Base-by-base conservation (phyloP, 2,797 vertebrate species). In the Microctenopoma stevenorrisi region DNA sequence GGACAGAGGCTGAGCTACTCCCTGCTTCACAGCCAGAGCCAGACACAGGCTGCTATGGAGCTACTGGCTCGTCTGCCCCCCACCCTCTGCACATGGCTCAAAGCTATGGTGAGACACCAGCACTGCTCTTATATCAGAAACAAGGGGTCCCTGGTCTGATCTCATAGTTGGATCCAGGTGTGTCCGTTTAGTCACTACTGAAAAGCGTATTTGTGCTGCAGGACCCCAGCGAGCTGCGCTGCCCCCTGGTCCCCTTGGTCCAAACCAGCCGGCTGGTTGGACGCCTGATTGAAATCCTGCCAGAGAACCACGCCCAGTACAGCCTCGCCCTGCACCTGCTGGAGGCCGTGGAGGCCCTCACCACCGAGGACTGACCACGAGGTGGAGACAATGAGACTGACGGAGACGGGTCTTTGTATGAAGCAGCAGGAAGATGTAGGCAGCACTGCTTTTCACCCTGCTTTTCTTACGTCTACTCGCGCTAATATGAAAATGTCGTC, bases 51-150 rank as follows among this genome's bases (percentile, higher is more conserved):
- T 1, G 96, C 96, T 15, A 95, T 96, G 96, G 98, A 99, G 88
- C 90, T 99, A 74, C 94, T 99, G 4, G 93, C 95, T 37, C 92
- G 96, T 33, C 94, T 99, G 44, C 96, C 98, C 0, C 96, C 98
- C 13, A 97, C 94, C 0, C 95, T 99, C n/a, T 98, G 96, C 79
- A 99, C 98, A 1, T 99, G 98, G 98, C 94, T 99, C 60, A 99
- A 98, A 84, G 97, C 98, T 1, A 98, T 99, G 97, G 98, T 99
- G 74, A 95, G 86, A 49, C 52, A 25, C 7, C 53, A 18, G 26
- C 26, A 33, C 11, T 30, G 11, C 49, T 3, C 11, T 51, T 14
- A n/a, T 18, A n/a, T 40, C 11, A 46, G 5, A 53, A 14, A 18
- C 5, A 46, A 18, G 7, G 37, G 37, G 10, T 33, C 35, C 35